phyloP scores from a whole-genome alignment of 2,888 invertebrate genomes.

The Hoplodrina ambigua region DNA sequence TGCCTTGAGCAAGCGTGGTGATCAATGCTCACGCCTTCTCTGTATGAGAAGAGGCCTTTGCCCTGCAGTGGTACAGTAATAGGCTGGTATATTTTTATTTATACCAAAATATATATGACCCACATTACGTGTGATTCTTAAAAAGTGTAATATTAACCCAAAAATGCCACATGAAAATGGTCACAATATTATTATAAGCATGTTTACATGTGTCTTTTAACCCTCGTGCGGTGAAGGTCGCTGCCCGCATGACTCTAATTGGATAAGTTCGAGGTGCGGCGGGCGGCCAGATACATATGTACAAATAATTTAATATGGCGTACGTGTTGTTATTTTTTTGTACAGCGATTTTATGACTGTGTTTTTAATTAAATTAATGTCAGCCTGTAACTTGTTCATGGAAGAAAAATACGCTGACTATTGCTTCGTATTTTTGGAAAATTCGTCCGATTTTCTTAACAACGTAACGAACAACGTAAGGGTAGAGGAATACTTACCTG shows the following conservation, averaged over 20 bases:
- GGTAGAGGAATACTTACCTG: no score
- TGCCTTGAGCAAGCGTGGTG: no score
- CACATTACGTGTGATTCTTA: background rate
- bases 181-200: conserved; percentile 11
- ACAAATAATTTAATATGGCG: conserved; percentile 43
- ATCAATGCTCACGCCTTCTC: no score
- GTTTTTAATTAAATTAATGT: conserved; percentile 1
- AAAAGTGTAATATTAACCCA: background rate
- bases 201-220: conserved; percentile 39
- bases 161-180: conserved; percentile 6
- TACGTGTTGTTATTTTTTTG: conserved; percentile 21
- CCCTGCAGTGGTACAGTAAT: no score
- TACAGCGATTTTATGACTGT: background rate
- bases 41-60: no score
- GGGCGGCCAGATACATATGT: background rate
- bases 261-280: conserved; percentile 51
- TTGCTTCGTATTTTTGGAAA: no score
- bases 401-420: no score
- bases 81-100: no score
- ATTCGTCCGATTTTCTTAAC: no score
- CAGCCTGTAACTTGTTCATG: background rate
- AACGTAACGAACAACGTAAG: no score
- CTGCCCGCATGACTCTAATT: conserved; percentile 45
- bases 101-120: background rate
- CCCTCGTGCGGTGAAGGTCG: conserved; percentile 37